Conservation (phyloP, 1,140 invertebrate species). For the Eulimnadia texana region DNA sequence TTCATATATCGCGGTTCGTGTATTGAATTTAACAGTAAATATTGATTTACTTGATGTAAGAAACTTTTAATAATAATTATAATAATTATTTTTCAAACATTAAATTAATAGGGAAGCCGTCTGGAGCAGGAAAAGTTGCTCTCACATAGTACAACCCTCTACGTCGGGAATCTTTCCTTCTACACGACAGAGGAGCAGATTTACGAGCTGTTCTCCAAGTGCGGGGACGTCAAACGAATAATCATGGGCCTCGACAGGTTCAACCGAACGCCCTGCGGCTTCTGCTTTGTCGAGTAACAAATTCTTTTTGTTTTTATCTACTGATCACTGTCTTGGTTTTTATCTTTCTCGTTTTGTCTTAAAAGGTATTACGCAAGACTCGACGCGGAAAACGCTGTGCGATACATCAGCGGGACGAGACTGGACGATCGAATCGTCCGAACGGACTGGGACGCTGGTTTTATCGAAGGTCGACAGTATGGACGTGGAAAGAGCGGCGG, state of each 20-base stretch:
- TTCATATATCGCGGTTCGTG: too few relatives aligned
- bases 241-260: conserved; percentile 98
- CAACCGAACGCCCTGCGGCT: conserved; percentile 97
- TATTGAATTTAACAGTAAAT: too few relatives aligned
- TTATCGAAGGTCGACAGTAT: conserved; percentile 95
- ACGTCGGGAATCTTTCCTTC: conserved; percentile 96
- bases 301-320: not conserved
- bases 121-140: conserved; percentile 79
- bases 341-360: not conserved
- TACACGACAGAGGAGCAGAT: conserved; percentile 99
- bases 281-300: conserved; percentile 96
- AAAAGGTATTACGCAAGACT: conserved; percentile 59
- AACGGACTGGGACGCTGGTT: conserved; percentile 98
- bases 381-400: conserved; percentile 88
- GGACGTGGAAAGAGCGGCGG: conserved; percentile 96
- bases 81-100: too few relatives aligned
- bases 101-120: conserved; percentile 59
- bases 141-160: conserved; percentile 62
- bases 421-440: conserved; percentile 93
- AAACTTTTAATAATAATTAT: too few relatives aligned
- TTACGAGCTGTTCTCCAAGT: conserved; percentile 89
- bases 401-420: conserved; percentile 92
- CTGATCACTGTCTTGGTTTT: not conserved
- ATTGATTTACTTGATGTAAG: too few relatives aligned
- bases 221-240: conserved; percentile 89